A percentile compares a stretch with the other conserved stretches of the same genome.
These are phyloP conservation scores for Ciconia stormi DNA, from an alignment of 2,113 vertebrate genomes.

Conservation along the genomic window DNA sequence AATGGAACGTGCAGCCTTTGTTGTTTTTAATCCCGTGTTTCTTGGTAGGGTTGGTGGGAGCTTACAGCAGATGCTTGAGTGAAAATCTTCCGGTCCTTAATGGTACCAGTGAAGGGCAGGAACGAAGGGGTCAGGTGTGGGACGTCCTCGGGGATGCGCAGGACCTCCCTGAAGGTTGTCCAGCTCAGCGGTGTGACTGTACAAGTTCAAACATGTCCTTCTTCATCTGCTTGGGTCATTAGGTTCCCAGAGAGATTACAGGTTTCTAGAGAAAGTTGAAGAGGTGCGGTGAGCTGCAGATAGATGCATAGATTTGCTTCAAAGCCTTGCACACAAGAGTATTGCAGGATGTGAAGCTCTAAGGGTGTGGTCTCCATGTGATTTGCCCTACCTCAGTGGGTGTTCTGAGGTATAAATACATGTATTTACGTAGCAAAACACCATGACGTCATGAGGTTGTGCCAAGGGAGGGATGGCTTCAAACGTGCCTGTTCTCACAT, in stretches of 20 bases:
- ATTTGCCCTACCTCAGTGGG: not conserved
- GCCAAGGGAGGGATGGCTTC: not conserved
- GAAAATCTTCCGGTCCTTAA: not conserved
- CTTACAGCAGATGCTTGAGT: not conserved
- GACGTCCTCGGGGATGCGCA: not conserved
- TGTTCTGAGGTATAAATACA: not conserved
- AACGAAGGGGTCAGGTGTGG: not conserved
- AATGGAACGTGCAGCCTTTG: not conserved
- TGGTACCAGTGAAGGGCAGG: not conserved
- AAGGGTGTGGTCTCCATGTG: not conserved
- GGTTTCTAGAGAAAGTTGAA: not conserved
- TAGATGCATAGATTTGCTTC: not conserved
- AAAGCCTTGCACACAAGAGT: not conserved
- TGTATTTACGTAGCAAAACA: not conserved
- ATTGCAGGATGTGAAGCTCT: not conserved
- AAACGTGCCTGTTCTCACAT: not conserved
- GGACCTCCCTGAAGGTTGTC: not conserved
- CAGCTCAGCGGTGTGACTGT: not conserved
- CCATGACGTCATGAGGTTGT: not conserved
- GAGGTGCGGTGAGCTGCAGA: not conserved
- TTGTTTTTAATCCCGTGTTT: not conserved
- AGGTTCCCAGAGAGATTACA: not conserved
- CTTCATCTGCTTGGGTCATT: not conserved
- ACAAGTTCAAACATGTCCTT: fast-evolving
- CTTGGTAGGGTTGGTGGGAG: not conserved